Evolutionary conservation across 2,113 vertebrate genomes (phyloP), one percentile per base, ranked within the genome.

Genomic region (Oreochromis tanganicae): DNA sequence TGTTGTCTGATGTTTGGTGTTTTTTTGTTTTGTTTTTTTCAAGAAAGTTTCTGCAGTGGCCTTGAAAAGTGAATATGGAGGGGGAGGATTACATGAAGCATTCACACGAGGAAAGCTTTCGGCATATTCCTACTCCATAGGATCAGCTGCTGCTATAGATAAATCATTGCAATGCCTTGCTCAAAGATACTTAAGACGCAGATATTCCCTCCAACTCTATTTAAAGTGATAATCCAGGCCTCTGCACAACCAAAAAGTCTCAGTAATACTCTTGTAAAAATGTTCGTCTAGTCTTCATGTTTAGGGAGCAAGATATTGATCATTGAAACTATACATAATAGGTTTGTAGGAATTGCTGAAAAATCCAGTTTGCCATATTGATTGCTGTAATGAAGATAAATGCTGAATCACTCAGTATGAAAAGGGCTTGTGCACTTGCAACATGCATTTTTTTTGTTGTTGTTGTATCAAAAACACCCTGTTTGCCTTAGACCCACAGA

Each of bases 311-410:
- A 81, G 73, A 46, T 91, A 94, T 92, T 91, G 93, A 95, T 90
- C 87, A 90, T 6, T 19, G 32, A 91, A 91, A 94, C 90, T 87
- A 93, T 88, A 91, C 89, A 89, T 94, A 94, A 94, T 91, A 84
- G 81, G 75, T 92, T 94, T 92, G 83, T 86, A 93, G 85, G 78
- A 92, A 93, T 91, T 89, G 87, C 92, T 92, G 87, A 92, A 92
- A 94, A 94, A 93, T 92, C 91, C 21, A 93, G 94, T 91, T 92
- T 83, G 89, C 82, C 61, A 66, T 91, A 95, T 95, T 82, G 94
- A 95, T 94, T 87, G 86, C 71, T 66, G 87, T 93, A 92, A 95
- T 95, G 92, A 96, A 94, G 92, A 96, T 90, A 89, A 94, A 96
- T 94, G 92, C 94, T 89, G 89, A 95, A 89, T 94, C 73, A 36